Conservation (phyloP, 92 coral and sea anemone genomes). For the Hydrozoanthus gracilis region DNA sequence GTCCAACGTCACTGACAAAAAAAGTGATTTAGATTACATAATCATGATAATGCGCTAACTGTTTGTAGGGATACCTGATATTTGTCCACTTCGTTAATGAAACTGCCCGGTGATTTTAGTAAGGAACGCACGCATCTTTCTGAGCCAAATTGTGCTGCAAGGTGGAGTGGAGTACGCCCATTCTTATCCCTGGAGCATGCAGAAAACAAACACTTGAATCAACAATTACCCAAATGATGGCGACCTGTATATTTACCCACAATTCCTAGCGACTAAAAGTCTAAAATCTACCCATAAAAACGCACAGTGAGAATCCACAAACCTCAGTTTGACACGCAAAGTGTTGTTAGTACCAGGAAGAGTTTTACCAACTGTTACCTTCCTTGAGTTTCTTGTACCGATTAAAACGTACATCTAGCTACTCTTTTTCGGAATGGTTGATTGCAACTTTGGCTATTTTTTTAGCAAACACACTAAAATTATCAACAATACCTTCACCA, state of each 20-base stretch:
- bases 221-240: not conserved
- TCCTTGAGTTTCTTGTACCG: no score
- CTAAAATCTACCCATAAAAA: not conserved
- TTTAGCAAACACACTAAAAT: no score
- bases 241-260: not conserved
- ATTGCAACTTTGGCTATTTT: no score
- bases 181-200: conserved; percentile 12
- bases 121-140: conserved; percentile 40
- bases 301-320: not conserved
- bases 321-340: no score
- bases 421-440: no score
- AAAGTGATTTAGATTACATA: no score
- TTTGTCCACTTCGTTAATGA: conserved; percentile 16
- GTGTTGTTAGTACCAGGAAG: no score
- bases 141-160: conserved; percentile 39
- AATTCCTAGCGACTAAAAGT: not conserved
- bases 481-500: no score
- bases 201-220: not conserved
- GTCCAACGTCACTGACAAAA: no score
- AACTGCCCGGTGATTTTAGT: not conserved
- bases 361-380: no score
- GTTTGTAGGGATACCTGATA: not conserved
- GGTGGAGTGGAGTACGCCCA: conserved; percentile 28
- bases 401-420: no score
- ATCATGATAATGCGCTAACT: no score